Percentiles rank a stretch among this genome's conserved stretches.
Conservation (phyloP, 2,888 invertebrate genomes). For the Troides oblongomaculatus region DNA sequence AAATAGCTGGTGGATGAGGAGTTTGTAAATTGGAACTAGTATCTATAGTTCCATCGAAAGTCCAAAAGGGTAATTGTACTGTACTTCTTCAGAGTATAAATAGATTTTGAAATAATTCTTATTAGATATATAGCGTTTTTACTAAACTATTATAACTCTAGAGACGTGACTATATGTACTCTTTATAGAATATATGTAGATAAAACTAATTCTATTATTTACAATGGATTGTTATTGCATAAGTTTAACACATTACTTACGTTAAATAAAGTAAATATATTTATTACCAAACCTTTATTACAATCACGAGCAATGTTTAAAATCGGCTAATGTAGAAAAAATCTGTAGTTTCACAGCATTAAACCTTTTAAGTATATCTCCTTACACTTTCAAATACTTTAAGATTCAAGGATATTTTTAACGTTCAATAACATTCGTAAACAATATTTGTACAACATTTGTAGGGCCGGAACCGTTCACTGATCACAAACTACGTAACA, state of each 20-base stretch:
- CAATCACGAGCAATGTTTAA: no score
- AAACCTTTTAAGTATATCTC: not conserved
- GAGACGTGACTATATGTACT: not conserved
- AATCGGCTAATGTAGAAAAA: no score
- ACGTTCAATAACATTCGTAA: constrained; percentile 5
- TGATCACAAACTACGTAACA: constrained; percentile 16
- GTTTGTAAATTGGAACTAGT: no score
- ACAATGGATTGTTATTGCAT: not conserved
- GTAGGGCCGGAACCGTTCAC: constrained; percentile 10
- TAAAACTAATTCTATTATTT: not conserved
- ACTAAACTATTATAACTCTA: not conserved
- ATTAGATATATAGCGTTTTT: not conserved
- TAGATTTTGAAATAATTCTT: no score
- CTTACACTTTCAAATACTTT: constrained; percentile 6
- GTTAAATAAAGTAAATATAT: not conserved
- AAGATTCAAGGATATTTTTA: constrained; percentile 10
- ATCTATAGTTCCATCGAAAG: no score
- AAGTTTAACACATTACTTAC: not conserved
- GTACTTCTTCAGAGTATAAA: no score
- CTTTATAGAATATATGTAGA: no score
- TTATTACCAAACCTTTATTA: not conserved
- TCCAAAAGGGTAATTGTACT: no score
- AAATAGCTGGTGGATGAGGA: no score
- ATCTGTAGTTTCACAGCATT: no score
- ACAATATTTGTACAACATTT: constrained; percentile 9